These are phyloP conservation scores for Linnaemya vulpina DNA, from an alignment of 2,888 invertebrate genomes.

Conservation along the genomic window DNA sequence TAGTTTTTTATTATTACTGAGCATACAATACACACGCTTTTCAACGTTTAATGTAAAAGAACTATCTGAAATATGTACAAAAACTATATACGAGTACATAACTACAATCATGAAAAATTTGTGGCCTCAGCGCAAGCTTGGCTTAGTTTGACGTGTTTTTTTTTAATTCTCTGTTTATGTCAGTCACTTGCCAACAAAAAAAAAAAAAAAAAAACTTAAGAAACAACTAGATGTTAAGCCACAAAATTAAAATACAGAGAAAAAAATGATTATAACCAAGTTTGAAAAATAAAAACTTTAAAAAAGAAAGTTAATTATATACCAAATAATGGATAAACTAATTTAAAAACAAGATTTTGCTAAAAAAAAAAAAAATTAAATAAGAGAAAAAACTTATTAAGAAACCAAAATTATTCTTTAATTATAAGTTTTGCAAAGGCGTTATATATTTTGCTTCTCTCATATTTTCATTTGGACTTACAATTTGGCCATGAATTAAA, in stretches of 20 bases:
- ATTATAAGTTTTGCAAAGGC: constrained; percentile 55
- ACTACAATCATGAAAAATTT: constrained; percentile 23
- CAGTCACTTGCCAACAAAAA: constrained; percentile 28
- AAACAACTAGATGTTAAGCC: constrained; percentile 43
- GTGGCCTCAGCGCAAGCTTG: constrained; percentile 39
- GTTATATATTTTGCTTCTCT: constrained; percentile 8
- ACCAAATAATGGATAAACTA: constrained; percentile 58
- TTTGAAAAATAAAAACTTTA: constrained; percentile 29
- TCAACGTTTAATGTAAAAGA: constrained; percentile 1
- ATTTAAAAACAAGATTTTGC: constrained; percentile 47
- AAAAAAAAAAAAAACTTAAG: constrained; percentile 40
- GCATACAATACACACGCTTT: neutral
- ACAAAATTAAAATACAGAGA: constrained; percentile 40
- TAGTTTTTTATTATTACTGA: constrained; percentile 1
- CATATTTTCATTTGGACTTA: constrained; percentile 19
- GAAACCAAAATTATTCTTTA: constrained; percentile 58
- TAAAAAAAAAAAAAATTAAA: constrained; percentile 32
- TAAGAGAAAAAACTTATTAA: constrained; percentile 22
- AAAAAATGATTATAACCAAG: constrained; percentile 55
- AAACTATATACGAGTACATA: constrained; percentile 24
- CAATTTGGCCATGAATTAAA: constrained; percentile 59
- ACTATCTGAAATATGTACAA: constrained; percentile 32
- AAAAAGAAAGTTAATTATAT: constrained; percentile 68
- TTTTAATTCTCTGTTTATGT: constrained; percentile 30
- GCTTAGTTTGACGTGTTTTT: constrained; percentile 51